These are phyloP conservation scores for Xylocopa sonorina DNA, from an alignment of 1,140 invertebrate genomes.

Conservation along the genomic window DNA sequence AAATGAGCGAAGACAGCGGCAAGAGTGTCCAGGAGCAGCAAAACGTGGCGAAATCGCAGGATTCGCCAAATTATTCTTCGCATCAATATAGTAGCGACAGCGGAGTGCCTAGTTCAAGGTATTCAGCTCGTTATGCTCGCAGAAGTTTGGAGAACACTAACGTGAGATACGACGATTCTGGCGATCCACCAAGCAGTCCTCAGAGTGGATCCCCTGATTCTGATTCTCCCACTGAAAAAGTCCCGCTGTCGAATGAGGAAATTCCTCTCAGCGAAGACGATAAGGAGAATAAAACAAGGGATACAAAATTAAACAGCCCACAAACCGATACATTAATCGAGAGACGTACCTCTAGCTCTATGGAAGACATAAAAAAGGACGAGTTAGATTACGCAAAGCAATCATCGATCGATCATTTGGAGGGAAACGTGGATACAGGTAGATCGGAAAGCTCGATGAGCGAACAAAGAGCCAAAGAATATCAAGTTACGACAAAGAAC, in stretches of 20 bases:
- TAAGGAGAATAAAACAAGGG: background rate
- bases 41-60: background rate
- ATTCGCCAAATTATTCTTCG: background rate
- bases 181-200: background rate
- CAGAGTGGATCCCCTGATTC: background rate
- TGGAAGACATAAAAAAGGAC: background rate
- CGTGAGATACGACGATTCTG: conserved; percentile 37
- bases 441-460: background rate
- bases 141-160: conserved; percentile 67
- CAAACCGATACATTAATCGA: rapidly evolving
- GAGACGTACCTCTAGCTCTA: too few relatives aligned
- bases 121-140: conserved; percentile 43
- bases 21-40: background rate
- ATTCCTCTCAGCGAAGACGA: background rate
- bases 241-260: background rate
- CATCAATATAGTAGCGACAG: background rate
- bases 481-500: background rate
- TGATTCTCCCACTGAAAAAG: background rate
- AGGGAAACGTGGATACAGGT: background rate
- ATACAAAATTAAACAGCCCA: background rate
- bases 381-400: background rate
- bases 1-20: conserved; percentile 1
- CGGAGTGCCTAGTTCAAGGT: conserved; percentile 35
- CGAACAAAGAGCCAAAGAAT: background rate
- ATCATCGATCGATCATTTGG: background rate